phyloP scores from a whole-genome alignment of 2,888 invertebrate genomes.

The Caenorhabditis becei region DNA sequence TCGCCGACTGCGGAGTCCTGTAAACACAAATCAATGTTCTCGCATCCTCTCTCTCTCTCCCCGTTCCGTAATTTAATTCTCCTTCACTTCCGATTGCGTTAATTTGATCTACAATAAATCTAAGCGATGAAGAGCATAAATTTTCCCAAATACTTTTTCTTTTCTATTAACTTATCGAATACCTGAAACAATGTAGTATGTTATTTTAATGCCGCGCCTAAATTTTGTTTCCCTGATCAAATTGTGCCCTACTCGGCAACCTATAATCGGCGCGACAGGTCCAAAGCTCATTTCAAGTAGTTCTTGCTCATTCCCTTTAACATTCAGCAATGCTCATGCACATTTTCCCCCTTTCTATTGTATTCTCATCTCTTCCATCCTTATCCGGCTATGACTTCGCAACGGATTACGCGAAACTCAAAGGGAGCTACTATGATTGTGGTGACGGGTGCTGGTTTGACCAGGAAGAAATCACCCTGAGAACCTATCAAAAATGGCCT shows the following conservation, averaged over 20 bases:
- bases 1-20: conserved; percentile 91
- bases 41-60: neutral
- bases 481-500: neutral
- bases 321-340: too few relatives aligned
- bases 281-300: too few relatives aligned
- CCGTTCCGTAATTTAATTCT: neutral
- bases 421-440: too few relatives aligned
- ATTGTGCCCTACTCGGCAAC: too few relatives aligned
- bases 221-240: too few relatives aligned
- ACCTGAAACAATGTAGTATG: too few relatives aligned
- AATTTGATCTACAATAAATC: neutral
- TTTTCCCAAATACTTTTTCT: too few relatives aligned
- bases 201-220: too few relatives aligned
- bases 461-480: neutral
- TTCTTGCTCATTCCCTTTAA: too few relatives aligned
- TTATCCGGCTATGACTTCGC: neutral
- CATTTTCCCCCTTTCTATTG: neutral
- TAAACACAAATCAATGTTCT: conserved; percentile 48
- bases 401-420: neutral
- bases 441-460: too few relatives aligned
- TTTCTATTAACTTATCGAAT: too few relatives aligned
- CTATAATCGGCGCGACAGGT: too few relatives aligned
- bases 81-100: conserved; percentile 5
- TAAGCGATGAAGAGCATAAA: neutral
- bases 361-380: neutral